Conservation (phyloP, 2,113 vertebrate genomes). For the Nyctereutes procyonoides region DNA sequence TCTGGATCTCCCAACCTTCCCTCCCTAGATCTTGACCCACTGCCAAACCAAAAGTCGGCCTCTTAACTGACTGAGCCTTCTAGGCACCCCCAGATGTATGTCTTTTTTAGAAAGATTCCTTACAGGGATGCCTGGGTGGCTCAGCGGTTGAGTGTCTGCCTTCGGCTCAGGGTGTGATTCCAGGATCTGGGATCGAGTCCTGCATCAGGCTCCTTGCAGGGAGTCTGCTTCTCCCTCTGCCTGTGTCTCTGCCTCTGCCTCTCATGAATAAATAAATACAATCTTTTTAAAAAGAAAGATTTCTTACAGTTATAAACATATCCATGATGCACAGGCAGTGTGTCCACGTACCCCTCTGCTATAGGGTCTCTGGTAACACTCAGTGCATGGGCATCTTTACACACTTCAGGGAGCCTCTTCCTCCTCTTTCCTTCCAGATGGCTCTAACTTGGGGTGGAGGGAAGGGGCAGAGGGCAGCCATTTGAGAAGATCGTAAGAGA, state of each 20-base stretch:
- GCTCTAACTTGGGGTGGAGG: neutral
- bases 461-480: neutral
- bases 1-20: neutral
- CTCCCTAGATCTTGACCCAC: neutral
- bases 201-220: too few relatives aligned
- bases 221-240: too few relatives aligned
- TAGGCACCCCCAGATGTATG: neutral
- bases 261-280: too few relatives aligned
- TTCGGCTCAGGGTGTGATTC: too few relatives aligned
- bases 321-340: too few relatives aligned
- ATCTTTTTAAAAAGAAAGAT: neutral
- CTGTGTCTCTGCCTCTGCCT: too few relatives aligned
- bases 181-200: too few relatives aligned
- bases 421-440: neutral
- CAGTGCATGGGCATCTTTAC: neutral
- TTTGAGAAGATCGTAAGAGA: neutral
- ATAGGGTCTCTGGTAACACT: neutral
- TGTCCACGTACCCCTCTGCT: neutral
- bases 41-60: neutral
- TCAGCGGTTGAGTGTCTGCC: too few relatives aligned
- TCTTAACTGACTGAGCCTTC: neutral
- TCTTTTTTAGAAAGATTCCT: neutral
- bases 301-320: neutral
- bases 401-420: neutral
- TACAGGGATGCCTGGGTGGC: too few relatives aligned